phyloP scores from a whole-genome alignment of 2,888 invertebrate genomes.

The Pollenia labialis region DNA sequence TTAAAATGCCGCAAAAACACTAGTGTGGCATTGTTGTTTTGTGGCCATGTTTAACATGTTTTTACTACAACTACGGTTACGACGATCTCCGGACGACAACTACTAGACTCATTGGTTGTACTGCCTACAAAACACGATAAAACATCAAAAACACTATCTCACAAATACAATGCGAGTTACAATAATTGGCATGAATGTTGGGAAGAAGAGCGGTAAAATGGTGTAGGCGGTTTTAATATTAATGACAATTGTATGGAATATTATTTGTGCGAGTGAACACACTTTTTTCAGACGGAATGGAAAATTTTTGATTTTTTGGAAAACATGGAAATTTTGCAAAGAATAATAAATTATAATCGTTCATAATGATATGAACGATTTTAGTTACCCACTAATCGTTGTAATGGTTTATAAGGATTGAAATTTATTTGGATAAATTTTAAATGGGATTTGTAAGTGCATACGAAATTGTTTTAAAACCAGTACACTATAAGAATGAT shows the following conservation, averaged over 20 bases:
- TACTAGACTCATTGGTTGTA: conserved; percentile 60
- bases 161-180: conserved; percentile 39
- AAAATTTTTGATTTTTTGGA: neutral
- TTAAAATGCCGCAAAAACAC: conserved; percentile 68
- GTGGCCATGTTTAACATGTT: conserved; percentile 65
- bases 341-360: conserved; percentile 15
- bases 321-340: neutral
- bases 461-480: too few species aligned
- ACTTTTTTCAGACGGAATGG: neutral
- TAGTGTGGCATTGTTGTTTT: conserved; percentile 61
- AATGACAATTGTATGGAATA: conserved; percentile 41
- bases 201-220: neutral
- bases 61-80: conserved; percentile 38
- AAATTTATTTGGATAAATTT: too few species aligned
- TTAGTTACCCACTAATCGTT: neutral
- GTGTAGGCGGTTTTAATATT: neutral
- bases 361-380: neutral
- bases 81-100: conserved; percentile 63
- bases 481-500: too few species aligned
- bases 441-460: too few species aligned
- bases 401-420: too few species aligned
- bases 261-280: neutral
- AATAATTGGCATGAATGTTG: conserved; percentile 51
- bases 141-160: conserved; percentile 65
- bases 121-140: conserved; percentile 57